phyloP scores from a whole-genome alignment of 2,113 vertebrate genomes.

The Picathartes gymnocephalus region DNA sequence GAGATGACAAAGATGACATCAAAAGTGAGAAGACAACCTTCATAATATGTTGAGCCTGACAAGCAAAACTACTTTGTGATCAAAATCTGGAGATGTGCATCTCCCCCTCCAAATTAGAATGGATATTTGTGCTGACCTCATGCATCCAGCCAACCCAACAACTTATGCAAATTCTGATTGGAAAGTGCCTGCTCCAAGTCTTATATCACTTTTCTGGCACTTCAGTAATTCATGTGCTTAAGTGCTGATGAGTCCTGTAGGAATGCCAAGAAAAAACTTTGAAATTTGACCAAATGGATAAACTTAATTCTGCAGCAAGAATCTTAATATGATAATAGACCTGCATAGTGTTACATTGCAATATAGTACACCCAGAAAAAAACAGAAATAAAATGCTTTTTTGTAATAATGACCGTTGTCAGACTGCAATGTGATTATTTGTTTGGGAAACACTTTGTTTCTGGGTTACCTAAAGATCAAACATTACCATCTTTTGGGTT shows the following conservation, averaged over 20 bases:
- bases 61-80: neutral
- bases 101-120: neutral
- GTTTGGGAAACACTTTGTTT: slow-evolving; percentile 5
- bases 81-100: neutral
- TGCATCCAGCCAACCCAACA: neutral
- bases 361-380: slow-evolving; percentile 41
- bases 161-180: neutral
- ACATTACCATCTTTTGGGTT: neutral
- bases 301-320: slow-evolving; percentile 42
- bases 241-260: slow-evolving; percentile 9
- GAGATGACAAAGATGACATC: neutral
- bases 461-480: slow-evolving; percentile 12
- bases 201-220: neutral
- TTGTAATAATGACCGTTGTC: slow-evolving; percentile 52
- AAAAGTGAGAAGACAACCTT: neutral
- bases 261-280: slow-evolving; percentile 50
- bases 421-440: slow-evolving; percentile 42
- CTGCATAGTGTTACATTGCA: slow-evolving; percentile 30
- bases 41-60: neutral
- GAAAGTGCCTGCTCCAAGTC: neutral
- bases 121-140: neutral
- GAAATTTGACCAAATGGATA: slow-evolving; percentile 45
- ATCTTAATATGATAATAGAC: slow-evolving; percentile 21
- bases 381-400: slow-evolving; percentile 70
- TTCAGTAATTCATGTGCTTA: neutral